Conservation (phyloP, 2,113 vertebrate genomes). For the Zapornia atra region DNA sequence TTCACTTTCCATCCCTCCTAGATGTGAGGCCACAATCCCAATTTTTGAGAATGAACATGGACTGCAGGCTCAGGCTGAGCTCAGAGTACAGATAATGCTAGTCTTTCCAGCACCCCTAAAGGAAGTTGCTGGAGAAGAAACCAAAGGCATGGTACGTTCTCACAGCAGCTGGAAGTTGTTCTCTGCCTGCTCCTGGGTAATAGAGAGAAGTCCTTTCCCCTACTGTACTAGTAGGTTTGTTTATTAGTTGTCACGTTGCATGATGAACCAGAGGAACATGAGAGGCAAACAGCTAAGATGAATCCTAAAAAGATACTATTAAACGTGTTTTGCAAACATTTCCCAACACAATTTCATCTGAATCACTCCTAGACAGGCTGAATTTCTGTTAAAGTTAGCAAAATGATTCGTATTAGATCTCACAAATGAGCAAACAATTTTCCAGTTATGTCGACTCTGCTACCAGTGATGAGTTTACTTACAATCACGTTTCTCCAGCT, state of each 20-base stretch:
- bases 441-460: background rate
- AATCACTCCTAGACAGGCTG: background rate
- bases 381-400: background rate
- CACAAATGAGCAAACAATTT: background rate
- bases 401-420: background rate
- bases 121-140: background rate
- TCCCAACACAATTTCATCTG: background rate
- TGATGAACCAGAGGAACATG: background rate
- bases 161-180: background rate
- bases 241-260: background rate
- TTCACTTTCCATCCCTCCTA: background rate
- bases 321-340: background rate
- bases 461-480: constrained; percentile 39
- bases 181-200: background rate
- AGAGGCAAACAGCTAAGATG: background rate
- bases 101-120: background rate
- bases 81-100: background rate
- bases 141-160: background rate
- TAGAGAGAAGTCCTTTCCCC: background rate
- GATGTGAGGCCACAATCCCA: background rate
- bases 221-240: background rate
- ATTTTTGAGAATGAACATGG: background rate
- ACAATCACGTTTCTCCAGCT: constrained; percentile 84
- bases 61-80: background rate
- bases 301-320: background rate